Evolutionary conservation across 2,113 vertebrate genomes (phyloP).

Genomic region (Triplophysa rosa): DNA sequence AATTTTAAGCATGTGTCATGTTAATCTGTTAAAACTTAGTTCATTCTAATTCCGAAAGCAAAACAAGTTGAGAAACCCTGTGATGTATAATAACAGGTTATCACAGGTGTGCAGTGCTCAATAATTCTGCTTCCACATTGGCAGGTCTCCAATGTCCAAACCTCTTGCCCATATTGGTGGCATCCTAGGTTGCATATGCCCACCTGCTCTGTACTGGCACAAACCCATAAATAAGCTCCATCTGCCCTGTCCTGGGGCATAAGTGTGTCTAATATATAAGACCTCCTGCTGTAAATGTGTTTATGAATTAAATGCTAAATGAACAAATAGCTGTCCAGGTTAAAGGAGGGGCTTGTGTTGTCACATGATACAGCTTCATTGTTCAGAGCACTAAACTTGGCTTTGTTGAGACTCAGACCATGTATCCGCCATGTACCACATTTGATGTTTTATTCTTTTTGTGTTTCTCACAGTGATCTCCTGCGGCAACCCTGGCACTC

Average conservation of each 20-base stretch:
- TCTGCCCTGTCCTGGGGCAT: slow-evolving; percentile 23
- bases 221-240: slow-evolving; percentile 49
- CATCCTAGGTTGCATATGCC: slow-evolving; percentile 58
- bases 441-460: slow-evolving; percentile 22
- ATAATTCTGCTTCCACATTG: neutral
- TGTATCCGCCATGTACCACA: slow-evolving; percentile 1
- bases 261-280: slow-evolving; percentile 19
- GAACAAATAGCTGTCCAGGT: slow-evolving; percentile 32
- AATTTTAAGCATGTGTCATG: no score
- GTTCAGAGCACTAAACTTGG: neutral
- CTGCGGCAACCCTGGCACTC: slow-evolving; percentile 94
- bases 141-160: slow-evolving; percentile 17
- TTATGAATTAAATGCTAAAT: slow-evolving; percentile 34
- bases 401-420: neutral
- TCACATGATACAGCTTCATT: neutral
- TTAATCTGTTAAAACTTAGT: no score
- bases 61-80: neutral
- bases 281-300: slow-evolving; percentile 22
- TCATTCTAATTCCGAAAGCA: neutral
- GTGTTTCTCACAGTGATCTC: slow-evolving; percentile 81
- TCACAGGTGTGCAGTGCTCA: neutral
- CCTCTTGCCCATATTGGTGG: slow-evolving; percentile 18
- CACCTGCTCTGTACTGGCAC: slow-evolving; percentile 71
- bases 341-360: neutral
- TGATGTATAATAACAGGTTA: neutral